Evolutionary conservation across 64 coral and sea anemone species (phyloP).

Genomic region (Porites australiensis): DNA sequence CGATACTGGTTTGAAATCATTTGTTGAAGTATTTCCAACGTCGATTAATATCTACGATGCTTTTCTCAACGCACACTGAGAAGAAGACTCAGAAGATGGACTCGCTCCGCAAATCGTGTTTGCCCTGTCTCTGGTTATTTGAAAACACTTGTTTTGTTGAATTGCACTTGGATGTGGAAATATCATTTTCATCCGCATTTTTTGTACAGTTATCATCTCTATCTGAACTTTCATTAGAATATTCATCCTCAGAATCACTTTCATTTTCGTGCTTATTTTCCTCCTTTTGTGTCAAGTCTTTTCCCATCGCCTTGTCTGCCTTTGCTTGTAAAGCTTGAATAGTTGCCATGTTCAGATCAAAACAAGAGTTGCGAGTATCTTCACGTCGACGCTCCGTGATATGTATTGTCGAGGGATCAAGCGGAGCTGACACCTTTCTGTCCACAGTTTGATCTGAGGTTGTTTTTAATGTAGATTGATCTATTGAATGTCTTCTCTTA

Average conservation of each 20-base stretch:
- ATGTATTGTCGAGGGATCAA: background rate
- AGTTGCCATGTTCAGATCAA: background rate
- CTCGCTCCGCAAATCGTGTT: slow-evolving; percentile 14
- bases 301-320: background rate
- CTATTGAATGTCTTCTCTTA: too few relatives aligned
- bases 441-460: slow-evolving; percentile 8
- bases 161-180: background rate
- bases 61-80: background rate
- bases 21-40: background rate
- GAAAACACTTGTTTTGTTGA: background rate
- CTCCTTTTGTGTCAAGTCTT: background rate
- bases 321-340: slow-evolving; percentile 31
- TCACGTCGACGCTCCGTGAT: background rate
- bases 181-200: background rate
- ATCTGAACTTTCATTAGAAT: background rate
- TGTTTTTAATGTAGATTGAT: background rate
- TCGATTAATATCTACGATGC: background rate
- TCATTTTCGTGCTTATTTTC: background rate
- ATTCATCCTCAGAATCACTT: background rate
- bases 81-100: background rate
- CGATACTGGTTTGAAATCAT: slow-evolving; percentile 29
- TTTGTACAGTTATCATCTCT: background rate
- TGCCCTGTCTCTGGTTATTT: background rate
- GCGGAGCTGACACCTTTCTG: slow-evolving; percentile 52
- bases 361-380: slow-evolving; percentile 24